A percentile compares a stretch with the other conserved stretches of the same genome.
These are phyloP conservation scores for Bursaphelenchus okinawaensis DNA, from an alignment of 2,888 invertebrate genomes.

Conservation along the genomic window DNA sequence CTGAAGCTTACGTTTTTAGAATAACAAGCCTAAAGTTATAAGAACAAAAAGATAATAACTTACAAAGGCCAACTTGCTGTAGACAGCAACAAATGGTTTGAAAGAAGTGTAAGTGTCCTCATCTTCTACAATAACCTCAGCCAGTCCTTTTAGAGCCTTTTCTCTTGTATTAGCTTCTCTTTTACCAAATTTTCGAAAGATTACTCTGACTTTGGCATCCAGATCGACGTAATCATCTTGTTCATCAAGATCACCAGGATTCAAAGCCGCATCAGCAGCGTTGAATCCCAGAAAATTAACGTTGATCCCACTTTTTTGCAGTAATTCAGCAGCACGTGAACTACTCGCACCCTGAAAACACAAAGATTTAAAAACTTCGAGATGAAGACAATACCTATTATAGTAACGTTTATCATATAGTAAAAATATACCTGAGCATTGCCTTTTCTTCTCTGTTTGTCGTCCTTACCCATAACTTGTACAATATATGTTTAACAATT, in stretches of 20 bases:
- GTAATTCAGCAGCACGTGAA: conserved; percentile 27
- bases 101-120: not conserved
- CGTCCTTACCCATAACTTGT: conserved; percentile 18
- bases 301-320: conserved; percentile 24
- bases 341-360: conserved; percentile 27
- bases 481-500: no score
- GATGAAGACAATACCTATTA: no score
- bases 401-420: no score
- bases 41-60: not conserved
- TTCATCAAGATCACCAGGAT: not conserved
- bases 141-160: conserved; percentile 33
- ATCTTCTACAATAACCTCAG: conserved; percentile 1
- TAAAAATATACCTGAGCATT: conserved; percentile 24
- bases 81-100: conserved; percentile 10
- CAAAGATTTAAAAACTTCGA: not conserved
- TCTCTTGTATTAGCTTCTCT: conserved; percentile 45
- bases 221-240: conserved; percentile 23
- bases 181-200: conserved; percentile 43
- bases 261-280: conserved; percentile 2
- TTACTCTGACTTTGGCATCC: conserved; percentile 37
- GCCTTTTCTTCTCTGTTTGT: conserved; percentile 18
- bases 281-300: conserved; percentile 23
- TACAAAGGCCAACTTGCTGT: conserved; percentile 9
- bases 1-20: no score
- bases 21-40: no score